Conservation (phyloP, 2,113 vertebrate genomes). For the Epinephelus cyanopodus region DNA sequence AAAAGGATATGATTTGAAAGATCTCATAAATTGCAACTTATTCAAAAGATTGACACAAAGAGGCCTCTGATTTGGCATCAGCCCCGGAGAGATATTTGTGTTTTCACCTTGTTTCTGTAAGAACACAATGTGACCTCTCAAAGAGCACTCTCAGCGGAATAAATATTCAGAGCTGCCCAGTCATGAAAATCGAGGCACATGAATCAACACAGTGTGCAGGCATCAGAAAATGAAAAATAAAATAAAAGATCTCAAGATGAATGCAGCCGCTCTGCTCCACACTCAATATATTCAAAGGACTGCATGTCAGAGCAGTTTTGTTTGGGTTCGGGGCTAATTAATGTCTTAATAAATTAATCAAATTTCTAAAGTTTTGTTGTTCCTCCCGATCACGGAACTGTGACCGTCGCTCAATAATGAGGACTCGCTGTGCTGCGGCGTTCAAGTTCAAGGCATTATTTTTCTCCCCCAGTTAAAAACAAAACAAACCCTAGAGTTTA, state of each 20-base stretch:
- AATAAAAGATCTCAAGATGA: conserved; percentile 15
- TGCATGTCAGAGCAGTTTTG: neutral
- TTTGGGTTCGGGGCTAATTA: conserved; percentile 14
- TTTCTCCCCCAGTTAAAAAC: conserved; percentile 29
- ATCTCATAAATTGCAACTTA: neutral
- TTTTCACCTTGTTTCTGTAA: conserved; percentile 41
- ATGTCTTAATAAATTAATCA: conserved; percentile 2
- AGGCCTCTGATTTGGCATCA: neutral
- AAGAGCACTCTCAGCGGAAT: conserved; percentile 7
- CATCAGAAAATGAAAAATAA: conserved; percentile 11
- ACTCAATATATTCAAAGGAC: neutral
- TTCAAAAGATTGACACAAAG: conserved; percentile 3
- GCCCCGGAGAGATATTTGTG: conserved; percentile 16
- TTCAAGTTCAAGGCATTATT: conserved; percentile 33
- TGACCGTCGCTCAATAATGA: conserved; percentile 7
- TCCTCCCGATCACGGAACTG: conserved; percentile 24
- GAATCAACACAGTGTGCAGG: conserved; percentile 8
- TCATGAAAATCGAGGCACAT: conserved; percentile 12
- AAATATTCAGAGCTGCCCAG: conserved; percentile 18
- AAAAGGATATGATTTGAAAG: conserved; percentile 3
- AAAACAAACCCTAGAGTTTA: conserved; percentile 23
- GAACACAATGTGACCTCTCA: conserved; percentile 16
- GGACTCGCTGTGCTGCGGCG: conserved; percentile 7
- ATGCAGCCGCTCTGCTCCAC: neutral
- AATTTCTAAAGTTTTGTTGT: neutral